These are phyloP conservation scores for Novumbra hubbsi DNA, from an alignment of 2,797 vertebrate species.

Conservation along the genomic window DNA sequence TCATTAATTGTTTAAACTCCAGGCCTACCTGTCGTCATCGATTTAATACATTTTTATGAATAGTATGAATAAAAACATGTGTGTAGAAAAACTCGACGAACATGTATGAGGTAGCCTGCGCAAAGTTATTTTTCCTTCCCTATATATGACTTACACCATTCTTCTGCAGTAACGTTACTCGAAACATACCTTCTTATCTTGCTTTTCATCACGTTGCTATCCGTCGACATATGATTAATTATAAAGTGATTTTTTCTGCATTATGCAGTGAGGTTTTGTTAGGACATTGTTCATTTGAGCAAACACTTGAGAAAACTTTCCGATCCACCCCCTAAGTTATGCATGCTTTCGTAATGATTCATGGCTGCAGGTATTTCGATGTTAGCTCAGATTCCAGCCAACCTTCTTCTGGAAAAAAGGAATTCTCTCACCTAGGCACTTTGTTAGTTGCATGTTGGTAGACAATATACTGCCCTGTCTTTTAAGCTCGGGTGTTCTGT, in stretches of 20 bases:
- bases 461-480: background rate
- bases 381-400: slow-evolving; percentile 46
- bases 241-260: slow-evolving; percentile 41
- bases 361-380: background rate
- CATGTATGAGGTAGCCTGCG: background rate
- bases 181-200: background rate
- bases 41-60: no score
- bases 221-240: slow-evolving; percentile 2
- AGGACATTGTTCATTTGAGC: slow-evolving; percentile 39
- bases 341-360: slow-evolving; percentile 30
- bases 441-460: background rate
- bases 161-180: background rate
- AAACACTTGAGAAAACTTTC: slow-evolving; percentile 22
- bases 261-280: slow-evolving; percentile 58
- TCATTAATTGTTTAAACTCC: background rate
- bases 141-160: background rate
- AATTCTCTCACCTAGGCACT: background rate
- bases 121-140: background rate
- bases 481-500: background rate
- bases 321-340: slow-evolving; percentile 7
- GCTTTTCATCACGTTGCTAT: slow-evolving; percentile 1
- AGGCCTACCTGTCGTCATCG: background rate
- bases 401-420: slow-evolving; percentile 8
- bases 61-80: background rate
- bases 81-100: background rate